Evolutionary conservation across 2,888 invertebrate genomes (phyloP), one percentile per base, ranked within the genome.

Genomic region (Agrochola macilenta): DNA sequence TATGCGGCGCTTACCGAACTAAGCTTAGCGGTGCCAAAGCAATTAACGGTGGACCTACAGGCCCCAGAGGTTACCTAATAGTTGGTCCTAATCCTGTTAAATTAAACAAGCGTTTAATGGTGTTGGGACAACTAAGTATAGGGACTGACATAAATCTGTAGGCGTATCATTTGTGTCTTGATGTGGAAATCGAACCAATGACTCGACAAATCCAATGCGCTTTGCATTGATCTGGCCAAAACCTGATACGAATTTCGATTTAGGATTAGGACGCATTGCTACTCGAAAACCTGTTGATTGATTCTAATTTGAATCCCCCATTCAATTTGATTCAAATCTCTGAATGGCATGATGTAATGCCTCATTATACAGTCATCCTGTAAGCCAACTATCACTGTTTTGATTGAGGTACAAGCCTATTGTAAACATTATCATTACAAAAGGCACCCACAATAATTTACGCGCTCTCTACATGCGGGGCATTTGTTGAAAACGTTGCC

Each of bases 401-500:
- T 71, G 77, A 76, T 82, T 82, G 61, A 86, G 49, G 69, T 71
- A 72, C 39, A 58, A 35, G 71, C 58, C 52, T 70, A 65, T 86
- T 86, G 65, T 83, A 72, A 72, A 64, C 83, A 83, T 68, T 71
- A 43, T 52, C 64, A 78, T 78, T 52, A 86, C 83, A 82, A 86
- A 86, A 71, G 76, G 68, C 58, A 82, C 71, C 52, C 35, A 60
- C 72, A 66, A 43, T 83, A 74, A 86, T 74, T 86, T 74, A 78
- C 79, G 74, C 71, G 60, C n/a, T 70, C 60, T 82, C 64, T 54
- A 71, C 72, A 75, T 71, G 57, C 66, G 69, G 54, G 49, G 39
- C 83, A 83, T 85, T 87, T 85, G 83, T 79, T 74, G 66, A 77
- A 63, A 71, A 76, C 58, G 79, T 76, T 76, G 74, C 73, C 64